Conservation (phyloP, 2,888 invertebrate genomes). For the Drosophila prolongata region DNA sequence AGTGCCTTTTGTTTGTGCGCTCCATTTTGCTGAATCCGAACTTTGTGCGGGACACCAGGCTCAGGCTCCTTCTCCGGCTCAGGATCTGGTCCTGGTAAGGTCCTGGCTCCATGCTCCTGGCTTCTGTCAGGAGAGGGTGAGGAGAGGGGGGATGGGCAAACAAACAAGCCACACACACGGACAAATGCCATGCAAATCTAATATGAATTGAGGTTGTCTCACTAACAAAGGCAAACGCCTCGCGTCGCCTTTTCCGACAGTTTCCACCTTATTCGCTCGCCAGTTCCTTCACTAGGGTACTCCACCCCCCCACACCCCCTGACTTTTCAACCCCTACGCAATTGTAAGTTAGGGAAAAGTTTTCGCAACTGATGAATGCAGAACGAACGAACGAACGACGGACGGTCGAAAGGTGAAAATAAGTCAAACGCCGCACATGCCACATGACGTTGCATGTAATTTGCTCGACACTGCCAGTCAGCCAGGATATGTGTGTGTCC, state of each 20-base stretch:
- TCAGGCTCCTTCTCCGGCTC: slow-evolving; percentile 23
- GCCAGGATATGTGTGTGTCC: slow-evolving; percentile 59
- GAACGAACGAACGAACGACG: not conserved
- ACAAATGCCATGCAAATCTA: slow-evolving; percentile 67
- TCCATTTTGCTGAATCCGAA: slow-evolving; percentile 78
- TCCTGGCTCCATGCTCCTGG: not conserved
- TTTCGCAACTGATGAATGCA: slow-evolving; percentile 39
- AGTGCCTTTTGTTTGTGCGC: slow-evolving; percentile 76
- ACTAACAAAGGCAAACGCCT: slow-evolving; percentile 76
- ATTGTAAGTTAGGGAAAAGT: slow-evolving; percentile 49
- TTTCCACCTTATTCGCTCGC: slow-evolving; percentile 56
- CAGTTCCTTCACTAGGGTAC: slow-evolving; percentile 8
- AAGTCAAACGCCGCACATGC: slow-evolving; percentile 72
- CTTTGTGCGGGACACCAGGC: slow-evolving; percentile 56
- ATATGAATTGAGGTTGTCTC: slow-evolving; percentile 83
- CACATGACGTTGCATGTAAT: slow-evolving; percentile 80
- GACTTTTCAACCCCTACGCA: slow-evolving; percentile 59
- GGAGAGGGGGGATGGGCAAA: slow-evolving; percentile 40
- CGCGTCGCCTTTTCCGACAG: slow-evolving; percentile 55
- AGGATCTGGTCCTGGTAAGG: slow-evolving; percentile 2
- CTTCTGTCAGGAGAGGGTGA: not conserved
- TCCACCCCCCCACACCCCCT: not conserved
- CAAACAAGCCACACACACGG: slow-evolving; percentile 49
- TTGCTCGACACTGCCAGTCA: slow-evolving; percentile 64
- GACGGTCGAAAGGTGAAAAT: slow-evolving; percentile 64